Conservation (phyloP, 23 tunicate species). For the Trididemnum miniatum region DNA sequence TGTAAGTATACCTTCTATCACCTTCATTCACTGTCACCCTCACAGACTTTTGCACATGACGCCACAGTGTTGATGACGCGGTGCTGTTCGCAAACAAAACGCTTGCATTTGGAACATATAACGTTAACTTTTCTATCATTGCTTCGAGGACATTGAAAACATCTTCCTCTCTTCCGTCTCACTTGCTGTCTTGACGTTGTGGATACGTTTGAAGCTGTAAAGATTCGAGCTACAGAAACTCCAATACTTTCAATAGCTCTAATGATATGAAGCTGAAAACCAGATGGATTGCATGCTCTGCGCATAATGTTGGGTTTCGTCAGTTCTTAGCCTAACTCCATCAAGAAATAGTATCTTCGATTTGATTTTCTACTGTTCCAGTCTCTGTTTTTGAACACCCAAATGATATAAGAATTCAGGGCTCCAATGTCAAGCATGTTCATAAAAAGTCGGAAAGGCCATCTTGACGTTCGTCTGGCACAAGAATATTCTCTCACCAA, state of each 20-base stretch:
- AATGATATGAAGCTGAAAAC: constrained; percentile 26
- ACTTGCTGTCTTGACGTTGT: neutral
- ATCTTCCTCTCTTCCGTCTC: constrained; percentile 5
- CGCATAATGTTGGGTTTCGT: constrained; percentile 21
- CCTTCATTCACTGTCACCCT: constrained; percentile 29
- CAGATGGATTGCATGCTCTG: constrained; percentile 32
- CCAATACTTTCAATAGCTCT: constrained; percentile 39
- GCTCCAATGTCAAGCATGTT: constrained; percentile 34
- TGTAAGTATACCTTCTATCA: too few species aligned
- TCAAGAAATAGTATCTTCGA: constrained; percentile 15
- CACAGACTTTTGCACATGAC: constrained; percentile 18
- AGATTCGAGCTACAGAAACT: constrained; percentile 17
- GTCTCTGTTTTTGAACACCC: constrained; percentile 29
- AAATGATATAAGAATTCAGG: constrained; percentile 24
- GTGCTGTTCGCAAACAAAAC: constrained; percentile 25
- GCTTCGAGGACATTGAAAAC: constrained; percentile 15
- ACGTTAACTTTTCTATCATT: neutral
- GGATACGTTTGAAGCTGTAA: constrained; percentile 21
- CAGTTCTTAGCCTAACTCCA: constrained; percentile 33
- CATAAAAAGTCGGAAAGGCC: constrained; percentile 22
- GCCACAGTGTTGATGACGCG: constrained; percentile 29
- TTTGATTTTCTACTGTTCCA: constrained; percentile 29
- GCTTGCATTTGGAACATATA: constrained; percentile 30
- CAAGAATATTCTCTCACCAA: constrained; percentile 36
- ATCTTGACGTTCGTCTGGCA: constrained; percentile 33